Base-by-base conservation (phyloP, 2,797 vertebrate genomes). In the Erithacus rubecula region DNA sequence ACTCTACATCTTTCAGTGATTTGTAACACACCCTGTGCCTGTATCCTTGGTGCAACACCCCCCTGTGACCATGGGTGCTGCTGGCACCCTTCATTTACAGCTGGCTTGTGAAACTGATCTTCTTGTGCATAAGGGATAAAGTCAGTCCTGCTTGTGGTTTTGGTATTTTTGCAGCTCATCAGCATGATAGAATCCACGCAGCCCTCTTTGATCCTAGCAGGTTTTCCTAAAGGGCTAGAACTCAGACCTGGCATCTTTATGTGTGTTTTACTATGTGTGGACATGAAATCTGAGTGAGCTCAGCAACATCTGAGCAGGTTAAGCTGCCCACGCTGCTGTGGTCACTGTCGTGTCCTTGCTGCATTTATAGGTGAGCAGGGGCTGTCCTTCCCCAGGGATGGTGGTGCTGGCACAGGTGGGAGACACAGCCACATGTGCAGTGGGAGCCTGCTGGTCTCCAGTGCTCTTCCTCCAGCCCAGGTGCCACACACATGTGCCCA, bases 61-160 rank as follows among this genome's bases (percentile, higher is more conserved):
- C 30, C 10, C 11, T 55, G 21, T 24, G 39, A 62, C 27, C 1
- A 0, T 9, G 11, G 0, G 0, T 11, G 18, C 47, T 67, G 47
- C 65, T 71, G 69, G 63, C 64, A 52, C 64, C 59, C 34, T 62
- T 62, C 30, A 13, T 43, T 60, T 51, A 21, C 19, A 37, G 37
- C 32, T 20, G 53, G 32, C 53, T 51, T 49, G n/a, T 37, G 26
- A 62, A 39, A 36, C 46, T 51, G n/a, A 39, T 47, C 51, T 52
- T 76, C 30, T 51, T 43, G 19, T 32, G 20, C 34, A 19, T 29
- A 32, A 46, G 10, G 11, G 32, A 11, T 36, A 26, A 60, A 63
- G 44, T 30, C 39, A 53, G 17, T 37, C 17, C 77, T 44, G 32
- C 26, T 46, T 1, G 0, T 56, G 47, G 36, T 53, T 78, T 79